Evolutionary conservation across 2,797 vertebrate genomes (phyloP).

Genomic region (Molossus alvarezi): DNA sequence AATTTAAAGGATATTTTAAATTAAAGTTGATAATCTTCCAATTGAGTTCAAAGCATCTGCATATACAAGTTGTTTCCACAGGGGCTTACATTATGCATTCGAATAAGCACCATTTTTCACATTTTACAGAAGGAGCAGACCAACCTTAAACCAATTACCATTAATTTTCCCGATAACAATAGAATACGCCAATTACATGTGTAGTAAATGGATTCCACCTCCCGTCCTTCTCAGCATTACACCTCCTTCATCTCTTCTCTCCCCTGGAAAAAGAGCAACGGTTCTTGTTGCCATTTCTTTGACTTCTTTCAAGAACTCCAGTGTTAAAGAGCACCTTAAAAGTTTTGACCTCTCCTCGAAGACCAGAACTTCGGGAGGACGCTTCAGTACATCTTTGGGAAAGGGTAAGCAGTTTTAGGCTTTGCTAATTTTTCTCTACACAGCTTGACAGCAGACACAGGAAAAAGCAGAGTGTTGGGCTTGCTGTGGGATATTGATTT

Average conservation of each 20-base stretch:
- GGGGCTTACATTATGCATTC: neutral
- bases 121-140: conserved; percentile 10
- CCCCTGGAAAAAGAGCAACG: neutral
- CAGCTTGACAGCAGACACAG: conserved; percentile 53
- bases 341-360: conserved; percentile 45
- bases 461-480: conserved; percentile 82
- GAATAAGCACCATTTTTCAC: neutral
- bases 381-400: conserved; percentile 54
- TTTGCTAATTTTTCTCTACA: conserved; percentile 75
- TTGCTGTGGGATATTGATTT: conserved; percentile 90
- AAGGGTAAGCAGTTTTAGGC: conserved; percentile 70
- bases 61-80: neutral
- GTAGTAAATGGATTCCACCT: neutral
- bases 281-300: neutral
- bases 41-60: conserved; percentile 64
- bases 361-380: conserved; percentile 47
- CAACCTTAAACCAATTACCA: conserved; percentile 42
- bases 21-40: conserved; percentile 56
- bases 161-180: conserved; percentile 27
- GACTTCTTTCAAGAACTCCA: conserved; percentile 52
- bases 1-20: conserved; percentile 60
- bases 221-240: neutral
- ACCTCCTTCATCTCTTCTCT: neutral
- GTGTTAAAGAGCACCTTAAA: conserved; percentile 58
- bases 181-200: conserved; percentile 1